Evolutionary conservation across 2,888 invertebrate species (phyloP).

Genomic region (Cerastoderma edule): DNA sequence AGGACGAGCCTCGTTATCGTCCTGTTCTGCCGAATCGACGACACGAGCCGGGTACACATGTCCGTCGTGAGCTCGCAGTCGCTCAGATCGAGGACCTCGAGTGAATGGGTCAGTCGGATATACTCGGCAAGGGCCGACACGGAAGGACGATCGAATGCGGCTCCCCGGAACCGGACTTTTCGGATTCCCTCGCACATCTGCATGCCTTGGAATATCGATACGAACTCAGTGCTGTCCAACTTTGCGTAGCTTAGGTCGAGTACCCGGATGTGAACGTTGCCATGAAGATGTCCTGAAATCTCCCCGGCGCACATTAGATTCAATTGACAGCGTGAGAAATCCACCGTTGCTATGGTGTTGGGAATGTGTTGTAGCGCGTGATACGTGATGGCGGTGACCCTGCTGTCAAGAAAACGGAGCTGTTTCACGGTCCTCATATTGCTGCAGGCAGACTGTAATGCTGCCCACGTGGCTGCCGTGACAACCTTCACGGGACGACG

Average conservation of each 20-base stretch:
- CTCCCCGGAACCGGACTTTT: constrained; percentile 97
- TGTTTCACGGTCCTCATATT: constrained; percentile 67
- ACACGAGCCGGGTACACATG: constrained; percentile 68
- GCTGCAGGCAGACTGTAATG: constrained; percentile 71
- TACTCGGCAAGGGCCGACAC: constrained; percentile 70
- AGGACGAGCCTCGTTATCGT: constrained; percentile 66
- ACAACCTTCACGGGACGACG: constrained; percentile 55
- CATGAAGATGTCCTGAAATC: constrained; percentile 70
- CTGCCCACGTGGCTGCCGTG: constrained; percentile 76
- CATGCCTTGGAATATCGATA: constrained; percentile 74
- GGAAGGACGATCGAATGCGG: constrained; percentile 89
- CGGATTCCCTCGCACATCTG: constrained; percentile 70
- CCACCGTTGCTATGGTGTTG: constrained; percentile 60
- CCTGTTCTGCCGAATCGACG: constrained; percentile 64
- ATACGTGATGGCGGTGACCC: constrained; percentile 70
- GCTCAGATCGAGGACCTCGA: constrained; percentile 74
- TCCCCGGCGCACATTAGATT: constrained; percentile 76
- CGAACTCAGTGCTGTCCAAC: constrained; percentile 70
- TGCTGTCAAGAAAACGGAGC: constrained; percentile 70
- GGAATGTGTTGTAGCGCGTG: constrained; percentile 77
- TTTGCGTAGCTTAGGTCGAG: constrained; percentile 68
- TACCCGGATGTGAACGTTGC: constrained; percentile 51
- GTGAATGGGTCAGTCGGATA: constrained; percentile 65
- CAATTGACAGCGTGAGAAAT: constrained; percentile 69
- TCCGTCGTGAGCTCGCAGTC: constrained; percentile 70